phyloP scores from a whole-genome alignment of 2,797 vertebrate species.

The Danio tinwini region DNA sequence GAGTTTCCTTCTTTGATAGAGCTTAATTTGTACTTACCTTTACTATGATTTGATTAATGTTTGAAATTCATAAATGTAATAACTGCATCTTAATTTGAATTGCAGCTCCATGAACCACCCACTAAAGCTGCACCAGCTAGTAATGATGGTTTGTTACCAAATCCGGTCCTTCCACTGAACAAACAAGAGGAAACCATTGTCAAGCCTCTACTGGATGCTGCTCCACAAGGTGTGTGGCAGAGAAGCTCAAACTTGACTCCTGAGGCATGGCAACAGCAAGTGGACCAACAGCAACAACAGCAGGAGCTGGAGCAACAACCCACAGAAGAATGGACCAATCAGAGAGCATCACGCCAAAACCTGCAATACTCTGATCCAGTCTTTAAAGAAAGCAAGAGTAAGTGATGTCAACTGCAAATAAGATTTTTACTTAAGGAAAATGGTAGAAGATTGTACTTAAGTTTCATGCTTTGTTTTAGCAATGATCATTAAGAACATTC shows the following conservation, averaged over 20 bases:
- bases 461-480: conserved; percentile 72
- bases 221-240: conserved; percentile 71
- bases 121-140: conserved; percentile 63
- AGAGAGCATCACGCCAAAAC: conserved; percentile 61
- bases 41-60: not conserved
- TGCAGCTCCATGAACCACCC: conserved; percentile 66
- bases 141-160: conserved; percentile 68
- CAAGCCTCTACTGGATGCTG: conserved; percentile 61
- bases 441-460: not conserved
- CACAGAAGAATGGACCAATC: conserved; percentile 71
- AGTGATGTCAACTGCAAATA: conserved; percentile 34
- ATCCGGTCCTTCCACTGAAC: conserved; percentile 62
- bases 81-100: not conserved
- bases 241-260: conserved; percentile 81
- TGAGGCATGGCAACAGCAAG: conserved; percentile 84
- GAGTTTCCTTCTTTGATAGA: conserved; percentile 47
- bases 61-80: not conserved
- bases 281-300: conserved; percentile 79
- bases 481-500: conserved; percentile 94
- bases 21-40: not conserved
- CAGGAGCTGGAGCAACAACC: conserved; percentile 70
- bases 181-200: conserved; percentile 64
- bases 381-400: conserved; percentile 84
- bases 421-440: not conserved
- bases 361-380: conserved; percentile 66